Evolutionary conservation across 2,888 invertebrate species (phyloP).

Genomic region (Galeopsomyia nigrocyanea): DNA sequence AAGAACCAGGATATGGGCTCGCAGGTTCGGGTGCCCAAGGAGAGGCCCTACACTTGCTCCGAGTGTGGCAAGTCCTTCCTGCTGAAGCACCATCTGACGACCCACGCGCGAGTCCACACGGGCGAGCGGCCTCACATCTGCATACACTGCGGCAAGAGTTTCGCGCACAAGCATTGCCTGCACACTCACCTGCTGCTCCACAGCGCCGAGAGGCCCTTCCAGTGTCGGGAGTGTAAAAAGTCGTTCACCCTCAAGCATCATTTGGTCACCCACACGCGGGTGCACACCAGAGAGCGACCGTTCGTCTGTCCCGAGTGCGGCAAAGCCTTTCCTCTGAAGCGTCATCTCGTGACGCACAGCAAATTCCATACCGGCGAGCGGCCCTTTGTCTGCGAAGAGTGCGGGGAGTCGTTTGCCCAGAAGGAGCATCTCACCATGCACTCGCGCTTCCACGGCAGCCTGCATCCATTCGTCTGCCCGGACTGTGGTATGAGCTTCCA

Average conservation of each 20-base stretch:
- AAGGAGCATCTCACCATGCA: constrained; percentile 92
- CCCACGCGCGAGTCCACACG: constrained; percentile 86
- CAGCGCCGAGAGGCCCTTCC: constrained; percentile 85
- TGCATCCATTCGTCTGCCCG: constrained; percentile 93
- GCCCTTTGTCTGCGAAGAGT: constrained; percentile 88
- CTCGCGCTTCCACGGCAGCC: constrained; percentile 93
- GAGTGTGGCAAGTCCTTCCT: constrained; percentile 89
- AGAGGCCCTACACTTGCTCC: constrained; percentile 85
- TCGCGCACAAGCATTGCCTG: constrained; percentile 86
- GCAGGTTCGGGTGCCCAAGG: constrained; percentile 73
- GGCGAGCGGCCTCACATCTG: constrained; percentile 85
- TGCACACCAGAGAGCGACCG: constrained; percentile 84
- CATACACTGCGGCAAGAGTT: constrained; percentile 84
- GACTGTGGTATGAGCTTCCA: constrained; percentile 91
- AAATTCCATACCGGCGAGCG: constrained; percentile 90
- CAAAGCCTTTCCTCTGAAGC: constrained; percentile 83
- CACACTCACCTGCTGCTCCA: constrained; percentile 87
- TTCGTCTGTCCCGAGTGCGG: constrained; percentile 88
- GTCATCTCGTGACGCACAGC: constrained; percentile 86
- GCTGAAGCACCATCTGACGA: constrained; percentile 86
- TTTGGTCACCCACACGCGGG: constrained; percentile 83
- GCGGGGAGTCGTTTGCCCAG: constrained; percentile 92
- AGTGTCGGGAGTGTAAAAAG: constrained; percentile 88
- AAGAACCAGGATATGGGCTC: constrained; percentile 74
- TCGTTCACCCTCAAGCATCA: constrained; percentile 89